phyloP scores from a whole-genome alignment of 2,113 vertebrate genomes.

The Thryonomys swinderianus region DNA sequence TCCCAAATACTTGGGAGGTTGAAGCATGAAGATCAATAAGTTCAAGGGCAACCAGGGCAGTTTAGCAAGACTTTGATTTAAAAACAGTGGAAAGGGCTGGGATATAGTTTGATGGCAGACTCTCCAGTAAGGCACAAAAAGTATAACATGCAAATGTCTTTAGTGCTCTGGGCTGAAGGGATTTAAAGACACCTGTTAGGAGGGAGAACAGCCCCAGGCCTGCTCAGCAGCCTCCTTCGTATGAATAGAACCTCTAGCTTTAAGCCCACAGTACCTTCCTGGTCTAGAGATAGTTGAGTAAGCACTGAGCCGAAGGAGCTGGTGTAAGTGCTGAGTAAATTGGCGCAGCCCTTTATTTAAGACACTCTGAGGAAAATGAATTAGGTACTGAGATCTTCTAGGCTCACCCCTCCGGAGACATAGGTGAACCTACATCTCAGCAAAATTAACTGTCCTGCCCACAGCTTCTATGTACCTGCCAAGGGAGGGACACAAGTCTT shows the following conservation, averaged over 20 bases:
- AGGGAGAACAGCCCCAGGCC: not conserved
- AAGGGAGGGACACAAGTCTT: not conserved
- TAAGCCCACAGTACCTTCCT: slow-evolving; percentile 8
- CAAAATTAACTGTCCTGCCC: not conserved
- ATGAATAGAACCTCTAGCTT: slow-evolving; percentile 13
- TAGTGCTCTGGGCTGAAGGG: slow-evolving; percentile 9
- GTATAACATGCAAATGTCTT: not conserved
- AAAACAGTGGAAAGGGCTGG: not conserved
- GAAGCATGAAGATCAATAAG: not conserved
- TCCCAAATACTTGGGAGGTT: not conserved
- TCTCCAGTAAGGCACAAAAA: not conserved
- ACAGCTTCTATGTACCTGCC: not conserved
- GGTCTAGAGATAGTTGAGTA: slow-evolving; percentile 8
- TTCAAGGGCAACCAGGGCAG: not conserved
- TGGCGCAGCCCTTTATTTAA: not conserved
- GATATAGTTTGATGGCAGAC: not conserved
- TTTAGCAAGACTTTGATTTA: not conserved
- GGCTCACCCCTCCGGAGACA: slow-evolving; percentile 1
- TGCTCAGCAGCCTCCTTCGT: slow-evolving; percentile 21
- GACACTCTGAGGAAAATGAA: not conserved
- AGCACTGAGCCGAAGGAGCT: slow-evolving; percentile 13
- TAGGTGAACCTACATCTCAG: not conserved
- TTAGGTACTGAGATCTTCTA: not conserved
- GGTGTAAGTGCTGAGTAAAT: slow-evolving; percentile 18
- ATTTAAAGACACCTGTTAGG: slow-evolving; percentile 4